phyloP scores from a whole-genome alignment of 2,113 vertebrate species.

The Etheostoma cragini region DNA sequence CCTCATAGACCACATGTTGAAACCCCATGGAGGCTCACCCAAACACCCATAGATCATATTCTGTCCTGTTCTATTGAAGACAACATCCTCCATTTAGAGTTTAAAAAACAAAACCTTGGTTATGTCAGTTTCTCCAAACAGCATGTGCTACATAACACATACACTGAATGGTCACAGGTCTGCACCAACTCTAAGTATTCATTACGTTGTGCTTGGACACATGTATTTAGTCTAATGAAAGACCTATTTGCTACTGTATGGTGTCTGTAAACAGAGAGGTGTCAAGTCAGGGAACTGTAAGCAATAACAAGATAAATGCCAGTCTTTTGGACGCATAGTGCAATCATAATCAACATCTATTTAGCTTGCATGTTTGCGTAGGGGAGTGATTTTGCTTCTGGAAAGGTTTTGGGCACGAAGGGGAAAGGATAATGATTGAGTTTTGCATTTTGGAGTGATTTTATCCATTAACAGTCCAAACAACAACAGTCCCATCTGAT shows the following conservation, averaged over 20 bases:
- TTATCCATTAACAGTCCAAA: neutral
- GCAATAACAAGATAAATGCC: constrained; percentile 37
- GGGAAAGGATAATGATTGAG: neutral
- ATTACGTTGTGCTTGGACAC: constrained; percentile 28
- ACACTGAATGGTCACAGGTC: neutral
- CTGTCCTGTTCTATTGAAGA: neutral
- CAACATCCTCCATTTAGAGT: neutral
- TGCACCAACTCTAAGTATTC: constrained; percentile 9
- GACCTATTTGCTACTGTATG: constrained; percentile 22
- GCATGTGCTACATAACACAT: neutral
- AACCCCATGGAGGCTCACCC: neutral
- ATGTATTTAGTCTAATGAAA: constrained; percentile 45
- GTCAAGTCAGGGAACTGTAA: constrained; percentile 17
- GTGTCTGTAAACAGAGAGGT: constrained; percentile 36
- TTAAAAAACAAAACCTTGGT: neutral
- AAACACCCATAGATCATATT: neutral
- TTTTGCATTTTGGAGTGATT: neutral
- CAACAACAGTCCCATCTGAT: neutral
- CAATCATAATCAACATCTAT: constrained; percentile 12
- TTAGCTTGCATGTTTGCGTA: constrained; percentile 1
- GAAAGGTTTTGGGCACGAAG: neutral
- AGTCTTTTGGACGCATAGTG: constrained; percentile 13
- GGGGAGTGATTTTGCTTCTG: neutral
- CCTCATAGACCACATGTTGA: neutral
- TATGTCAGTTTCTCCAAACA: neutral